phyloP scores from a whole-genome alignment of 2,113 vertebrate genomes.

The Albula goreensis region DNA sequence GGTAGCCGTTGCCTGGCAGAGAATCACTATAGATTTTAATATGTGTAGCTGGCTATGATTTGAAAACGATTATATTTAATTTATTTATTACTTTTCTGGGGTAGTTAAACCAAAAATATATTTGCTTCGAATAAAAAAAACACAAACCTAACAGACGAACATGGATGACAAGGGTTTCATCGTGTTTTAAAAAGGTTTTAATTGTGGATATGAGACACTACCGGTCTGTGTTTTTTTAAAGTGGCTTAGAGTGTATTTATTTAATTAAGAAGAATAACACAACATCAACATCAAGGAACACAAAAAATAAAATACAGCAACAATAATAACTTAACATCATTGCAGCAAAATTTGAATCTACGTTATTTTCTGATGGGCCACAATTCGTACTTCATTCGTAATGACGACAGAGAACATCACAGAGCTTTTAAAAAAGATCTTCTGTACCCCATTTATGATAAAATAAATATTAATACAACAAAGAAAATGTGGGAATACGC shows the following conservation, averaged over 20 bases:
- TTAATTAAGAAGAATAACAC: too few species aligned
- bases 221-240: too few species aligned
- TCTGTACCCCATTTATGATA: neutral
- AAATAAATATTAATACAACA: constrained; percentile 26
- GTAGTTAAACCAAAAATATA: neutral
- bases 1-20: constrained; percentile 47
- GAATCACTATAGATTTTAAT: constrained; percentile 39
- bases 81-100: neutral
- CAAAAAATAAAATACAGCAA: too few species aligned
- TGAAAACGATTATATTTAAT: neutral
- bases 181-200: too few species aligned
- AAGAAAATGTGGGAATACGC: constrained; percentile 39
- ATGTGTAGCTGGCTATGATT: constrained; percentile 7
- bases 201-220: too few species aligned
- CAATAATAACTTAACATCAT: too few species aligned
- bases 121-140: too few species aligned
- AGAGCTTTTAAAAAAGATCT: neutral
- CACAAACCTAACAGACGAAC: too few species aligned
- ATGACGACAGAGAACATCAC: neutral
- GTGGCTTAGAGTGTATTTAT: too few species aligned
- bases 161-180: too few species aligned
- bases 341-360: too few species aligned
- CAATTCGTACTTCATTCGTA: neutral
- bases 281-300: too few species aligned
- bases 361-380: neutral